A percentile compares a stretch with the other conserved stretches of the same genome.
phyloP scores from a whole-genome alignment of 2,797 vertebrate genomes.

The Cossypha dichroa region DNA sequence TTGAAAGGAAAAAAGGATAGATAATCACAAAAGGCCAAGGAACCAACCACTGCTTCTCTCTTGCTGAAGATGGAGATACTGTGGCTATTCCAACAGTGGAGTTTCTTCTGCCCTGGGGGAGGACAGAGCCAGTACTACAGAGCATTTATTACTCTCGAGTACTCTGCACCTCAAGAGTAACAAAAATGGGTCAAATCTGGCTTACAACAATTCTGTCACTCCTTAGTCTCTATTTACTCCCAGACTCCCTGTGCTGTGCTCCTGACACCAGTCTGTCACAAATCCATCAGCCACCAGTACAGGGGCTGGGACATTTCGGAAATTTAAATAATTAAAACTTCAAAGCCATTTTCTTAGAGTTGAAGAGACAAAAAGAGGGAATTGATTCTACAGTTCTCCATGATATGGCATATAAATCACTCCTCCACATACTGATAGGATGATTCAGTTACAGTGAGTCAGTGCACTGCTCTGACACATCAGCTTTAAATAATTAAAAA shows the following conservation, averaged over 20 bases:
- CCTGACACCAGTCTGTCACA: not conserved
- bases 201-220: not conserved
- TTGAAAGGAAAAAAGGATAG: not conserved
- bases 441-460: conserved; percentile 58
- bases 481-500: not conserved
- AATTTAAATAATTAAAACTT: not conserved
- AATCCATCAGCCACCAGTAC: not conserved
- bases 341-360: not conserved
- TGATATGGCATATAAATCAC: not conserved
- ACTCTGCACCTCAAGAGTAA: not conserved
- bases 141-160: not conserved
- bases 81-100: not conserved
- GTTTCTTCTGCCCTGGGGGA: not conserved
- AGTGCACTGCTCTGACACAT: not conserved
- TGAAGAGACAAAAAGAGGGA: not conserved
- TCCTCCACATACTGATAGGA: not conserved
- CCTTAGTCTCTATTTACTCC: not conserved
- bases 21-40: not conserved
- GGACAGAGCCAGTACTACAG: not conserved
- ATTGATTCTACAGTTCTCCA: not conserved
- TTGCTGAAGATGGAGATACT: not conserved
- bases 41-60: not conserved
- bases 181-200: conserved; percentile 22
- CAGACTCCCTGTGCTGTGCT: not conserved
- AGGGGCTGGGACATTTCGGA: not conserved